Evolutionary conservation across 2,888 invertebrate genomes (phyloP), one percentile per base, ranked within the genome.

Genomic region (Apotomis turbidana): DNA sequence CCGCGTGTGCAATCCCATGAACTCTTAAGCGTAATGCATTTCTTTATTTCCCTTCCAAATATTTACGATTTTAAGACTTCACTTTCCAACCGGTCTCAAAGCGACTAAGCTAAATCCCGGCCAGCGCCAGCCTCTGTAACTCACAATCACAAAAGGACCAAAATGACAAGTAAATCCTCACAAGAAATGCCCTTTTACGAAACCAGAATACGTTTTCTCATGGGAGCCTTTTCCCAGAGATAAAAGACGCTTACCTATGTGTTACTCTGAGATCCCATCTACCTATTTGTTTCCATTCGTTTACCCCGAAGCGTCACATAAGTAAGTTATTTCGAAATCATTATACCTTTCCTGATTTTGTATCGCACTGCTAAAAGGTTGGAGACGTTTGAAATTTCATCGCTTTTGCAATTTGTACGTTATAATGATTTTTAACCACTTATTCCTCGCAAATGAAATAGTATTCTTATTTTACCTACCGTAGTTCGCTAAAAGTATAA

Each of bases 201-300:
- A 0, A 13, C 1, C n/a, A 15, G 9, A 9, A 27, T 52, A 54
- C 41, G 9, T 59, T 70, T 58, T 27, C 70, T 27, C 51, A 41
- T 63, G 4, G 58, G 58, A 59, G 13, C 70, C 41, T 59, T 59
- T 70, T 59, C 15, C 5, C 36, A 13, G 27, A 59, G 64, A 70
- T 59, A 70, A 59, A 70, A 70, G 63, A 49, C 15, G 57, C 63
- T 70, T 70, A 51, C 57, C 63, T 64, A 59, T 64, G 41, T 63
- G 52, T 41, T 63, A 63, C 38, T 52, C 4, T 1, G 41, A 51
- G 8, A 62, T 62, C 15, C n/a, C 44, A 52, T 60, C 59, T 68
- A 51, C 13, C 49, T n/a, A 55, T 51, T 51, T 27, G 38, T 62
- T 57, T 49, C 49, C 44, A 62, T 63, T 70, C 57, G 9, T 54